Conservation (phyloP, 2,797 vertebrate species). For the Sebastes paucispinis region DNA sequence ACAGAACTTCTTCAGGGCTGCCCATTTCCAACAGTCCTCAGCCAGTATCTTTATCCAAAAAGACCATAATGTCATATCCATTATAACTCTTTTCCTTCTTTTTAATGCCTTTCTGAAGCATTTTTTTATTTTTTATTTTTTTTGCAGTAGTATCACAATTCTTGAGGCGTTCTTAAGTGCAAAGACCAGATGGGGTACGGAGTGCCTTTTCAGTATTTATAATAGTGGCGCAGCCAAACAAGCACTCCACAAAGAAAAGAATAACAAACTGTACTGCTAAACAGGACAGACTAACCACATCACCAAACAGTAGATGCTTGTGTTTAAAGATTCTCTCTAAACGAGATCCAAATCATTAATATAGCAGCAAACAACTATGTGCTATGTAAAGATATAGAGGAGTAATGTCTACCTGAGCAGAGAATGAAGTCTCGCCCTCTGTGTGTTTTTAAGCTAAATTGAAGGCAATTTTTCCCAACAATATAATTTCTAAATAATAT, state of each 20-base stretch:
- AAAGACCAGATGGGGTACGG: neutral
- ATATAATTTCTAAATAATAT: neutral
- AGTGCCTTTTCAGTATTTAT: constrained; percentile 9
- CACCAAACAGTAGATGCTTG: neutral
- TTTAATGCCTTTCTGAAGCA: neutral
- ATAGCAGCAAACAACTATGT: no score
- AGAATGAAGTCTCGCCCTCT: no score
- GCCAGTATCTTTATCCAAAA: constrained; percentile 3
- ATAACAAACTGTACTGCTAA: neutral
- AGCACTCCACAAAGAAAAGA: neutral
- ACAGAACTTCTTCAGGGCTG: neutral
- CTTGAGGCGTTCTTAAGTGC: neutral
- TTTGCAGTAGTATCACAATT: neutral
- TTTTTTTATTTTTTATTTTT: neutral
- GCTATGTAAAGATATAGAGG: no score
- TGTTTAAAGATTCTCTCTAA: neutral
- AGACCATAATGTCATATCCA: neutral
- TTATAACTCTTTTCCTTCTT: neutral
- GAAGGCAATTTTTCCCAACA: neutral
- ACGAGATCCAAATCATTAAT: no score
- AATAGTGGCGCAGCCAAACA: neutral
- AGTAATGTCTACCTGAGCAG: no score
- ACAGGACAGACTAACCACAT: neutral
- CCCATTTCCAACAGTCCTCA: neutral
- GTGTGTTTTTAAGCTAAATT: neutral